Conservation (phyloP, 92 coral and sea anemone genomes). For the Chrysogorgia sp. region DNA sequence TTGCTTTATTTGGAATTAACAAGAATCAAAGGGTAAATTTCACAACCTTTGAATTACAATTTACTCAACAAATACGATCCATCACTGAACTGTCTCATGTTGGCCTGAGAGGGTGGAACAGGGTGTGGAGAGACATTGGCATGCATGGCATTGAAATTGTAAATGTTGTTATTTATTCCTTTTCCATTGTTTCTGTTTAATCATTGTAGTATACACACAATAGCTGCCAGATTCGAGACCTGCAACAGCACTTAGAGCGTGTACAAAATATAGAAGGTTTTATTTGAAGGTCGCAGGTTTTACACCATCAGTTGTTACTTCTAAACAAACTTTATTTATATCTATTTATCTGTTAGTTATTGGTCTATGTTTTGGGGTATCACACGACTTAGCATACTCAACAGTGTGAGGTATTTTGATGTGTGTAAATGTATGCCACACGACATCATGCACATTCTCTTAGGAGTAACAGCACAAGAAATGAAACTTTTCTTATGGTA, state of each 20-base stretch:
- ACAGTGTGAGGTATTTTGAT: slow-evolving; percentile 1
- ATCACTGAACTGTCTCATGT: neutral
- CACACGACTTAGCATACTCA: neutral
- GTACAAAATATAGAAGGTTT: no score
- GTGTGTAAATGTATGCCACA: slow-evolving; percentile 7
- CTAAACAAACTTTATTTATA: no score
- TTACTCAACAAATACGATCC: no score
- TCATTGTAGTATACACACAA: no score
- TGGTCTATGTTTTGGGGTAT: slow-evolving; percentile 3
- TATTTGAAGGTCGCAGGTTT: no score
- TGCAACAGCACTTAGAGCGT: no score
- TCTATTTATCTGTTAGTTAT: neutral
- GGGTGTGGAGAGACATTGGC: neutral
- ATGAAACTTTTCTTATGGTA: neutral
- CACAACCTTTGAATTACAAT: neutral
- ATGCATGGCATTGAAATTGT: neutral
- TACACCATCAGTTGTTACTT: neutral
- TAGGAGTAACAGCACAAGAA: neutral
- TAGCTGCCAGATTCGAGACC: no score
- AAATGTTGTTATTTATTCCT: neutral
- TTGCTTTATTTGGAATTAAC: neutral
- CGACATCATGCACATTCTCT: neutral
- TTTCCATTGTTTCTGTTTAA: no score
- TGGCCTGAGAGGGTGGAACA: neutral
- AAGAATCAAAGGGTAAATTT: neutral